Evolutionary conservation across 2,888 invertebrate species (phyloP).

Genomic region (Sicus ferrugineus): DNA sequence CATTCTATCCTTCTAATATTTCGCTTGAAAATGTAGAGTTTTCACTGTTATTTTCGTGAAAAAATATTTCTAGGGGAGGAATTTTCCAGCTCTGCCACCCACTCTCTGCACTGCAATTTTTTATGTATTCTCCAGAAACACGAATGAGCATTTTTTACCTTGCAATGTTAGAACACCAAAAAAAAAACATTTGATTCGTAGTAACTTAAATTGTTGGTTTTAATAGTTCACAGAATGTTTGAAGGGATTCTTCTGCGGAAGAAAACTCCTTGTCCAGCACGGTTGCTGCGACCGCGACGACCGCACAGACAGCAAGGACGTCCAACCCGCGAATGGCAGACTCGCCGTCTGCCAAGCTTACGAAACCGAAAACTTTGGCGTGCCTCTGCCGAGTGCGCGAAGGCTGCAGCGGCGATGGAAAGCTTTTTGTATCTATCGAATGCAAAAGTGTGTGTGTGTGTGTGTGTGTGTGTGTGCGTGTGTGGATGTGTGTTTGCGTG

Average conservation of each 20-base stretch:
- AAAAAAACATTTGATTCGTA: neutral
- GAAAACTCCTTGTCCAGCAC: slow-evolving; percentile 38
- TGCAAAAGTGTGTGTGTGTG: no score
- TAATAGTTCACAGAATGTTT: slow-evolving; percentile 23
- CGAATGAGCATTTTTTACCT: no score
- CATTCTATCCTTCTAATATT: no score
- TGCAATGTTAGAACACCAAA: no score
- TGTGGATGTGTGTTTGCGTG: no score
- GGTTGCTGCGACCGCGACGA: slow-evolving; percentile 8
- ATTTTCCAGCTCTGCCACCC: no score
- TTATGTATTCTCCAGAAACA: no score
- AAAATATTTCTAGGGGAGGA: no score
- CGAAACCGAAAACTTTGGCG: slow-evolving; percentile 6
- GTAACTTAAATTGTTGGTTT: slow-evolving; percentile 13
- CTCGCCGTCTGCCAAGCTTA: no score
- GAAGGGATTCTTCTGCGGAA: slow-evolving; percentile 16
- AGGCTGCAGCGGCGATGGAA: neutral
- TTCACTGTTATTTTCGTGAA: no score
- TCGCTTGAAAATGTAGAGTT: no score
- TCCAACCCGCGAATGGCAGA: slow-evolving; percentile 46
- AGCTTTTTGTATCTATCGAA: slow-evolving; percentile 18
- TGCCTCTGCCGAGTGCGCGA: neutral
- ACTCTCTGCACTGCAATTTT: no score
- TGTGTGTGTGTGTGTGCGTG: slow-evolving; percentile 1
- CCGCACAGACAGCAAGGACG: slow-evolving; percentile 44